These are phyloP conservation scores for Nycticryphes semicollaris DNA, from an alignment of 2,113 vertebrate species.

Conservation along the genomic window DNA sequence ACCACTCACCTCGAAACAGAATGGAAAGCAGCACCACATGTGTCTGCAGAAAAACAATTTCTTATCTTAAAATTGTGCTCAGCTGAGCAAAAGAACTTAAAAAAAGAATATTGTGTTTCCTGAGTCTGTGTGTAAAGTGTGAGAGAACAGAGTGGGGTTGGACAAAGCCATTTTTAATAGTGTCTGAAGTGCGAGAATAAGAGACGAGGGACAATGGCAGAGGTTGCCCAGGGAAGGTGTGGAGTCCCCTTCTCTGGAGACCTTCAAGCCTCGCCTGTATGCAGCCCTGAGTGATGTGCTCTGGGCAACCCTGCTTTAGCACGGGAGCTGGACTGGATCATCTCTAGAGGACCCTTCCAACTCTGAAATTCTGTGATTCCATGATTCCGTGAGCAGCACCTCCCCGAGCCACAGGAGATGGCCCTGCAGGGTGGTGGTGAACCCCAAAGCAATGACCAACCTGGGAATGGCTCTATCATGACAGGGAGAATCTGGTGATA, in stretches of 20 bases:
- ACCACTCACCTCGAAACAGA: conserved; percentile 47
- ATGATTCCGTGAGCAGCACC: neutral
- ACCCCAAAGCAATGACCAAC: neutral
- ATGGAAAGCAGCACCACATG: neutral
- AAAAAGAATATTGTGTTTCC: neutral
- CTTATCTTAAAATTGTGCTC: conserved; percentile 25
- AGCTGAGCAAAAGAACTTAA: conserved; percentile 35
- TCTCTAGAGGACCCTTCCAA: too few relatives aligned
- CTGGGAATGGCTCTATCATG: neutral
- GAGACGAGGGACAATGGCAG: neutral
- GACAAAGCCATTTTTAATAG: neutral
- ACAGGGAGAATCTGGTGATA: neutral
- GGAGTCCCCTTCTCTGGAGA: too few relatives aligned
- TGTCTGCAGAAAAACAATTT: conserved; percentile 18
- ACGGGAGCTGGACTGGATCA: too few relatives aligned
- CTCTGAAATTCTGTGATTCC: too few relatives aligned
- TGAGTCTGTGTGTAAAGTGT: neutral
- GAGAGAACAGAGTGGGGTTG: neutral
- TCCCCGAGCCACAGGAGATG: neutral
- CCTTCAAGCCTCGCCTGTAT: too few relatives aligned
- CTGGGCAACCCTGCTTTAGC: too few relatives aligned
- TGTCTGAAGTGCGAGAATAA: neutral
- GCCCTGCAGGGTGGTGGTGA: neutral
- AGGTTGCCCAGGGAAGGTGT: too few relatives aligned
- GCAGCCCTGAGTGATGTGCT: too few relatives aligned